phyloP scores from a whole-genome alignment of 2,888 invertebrate species.

The Physocephala rufipes region DNA sequence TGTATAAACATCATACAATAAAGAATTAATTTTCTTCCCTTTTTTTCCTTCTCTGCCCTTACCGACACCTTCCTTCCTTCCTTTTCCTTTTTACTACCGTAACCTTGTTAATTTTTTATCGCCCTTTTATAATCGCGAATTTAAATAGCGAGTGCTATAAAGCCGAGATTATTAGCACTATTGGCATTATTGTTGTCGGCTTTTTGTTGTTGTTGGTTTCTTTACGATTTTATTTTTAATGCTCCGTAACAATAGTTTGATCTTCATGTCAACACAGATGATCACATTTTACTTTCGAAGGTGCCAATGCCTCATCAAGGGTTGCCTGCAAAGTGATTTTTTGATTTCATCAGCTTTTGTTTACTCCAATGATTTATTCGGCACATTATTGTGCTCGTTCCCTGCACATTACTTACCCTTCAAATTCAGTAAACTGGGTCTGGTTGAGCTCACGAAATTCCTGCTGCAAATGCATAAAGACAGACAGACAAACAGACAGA shows the following conservation, averaged over 20 bases:
- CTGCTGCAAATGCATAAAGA: no score
- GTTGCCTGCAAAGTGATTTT: neutral
- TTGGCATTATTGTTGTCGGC: conserved; percentile 19
- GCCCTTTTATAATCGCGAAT: no score
- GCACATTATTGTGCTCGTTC: conserved; percentile 13
- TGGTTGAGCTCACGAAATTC: conserved; percentile 33
- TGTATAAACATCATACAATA: no score
- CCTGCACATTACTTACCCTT: conserved; percentile 7
- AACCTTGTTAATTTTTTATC: no score
- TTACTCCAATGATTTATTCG: conserved; percentile 36
- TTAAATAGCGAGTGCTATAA: no score
- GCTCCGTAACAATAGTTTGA: conserved; percentile 53
- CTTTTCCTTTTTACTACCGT: no score
- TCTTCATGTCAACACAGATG: conserved; percentile 66
- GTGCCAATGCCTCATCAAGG: neutral
- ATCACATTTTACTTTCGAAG: conserved; percentile 59
- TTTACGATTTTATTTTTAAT: conserved; percentile 24
- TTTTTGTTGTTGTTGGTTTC: no score
- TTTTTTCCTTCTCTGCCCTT: no score
- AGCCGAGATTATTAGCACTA: neutral
- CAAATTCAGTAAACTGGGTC: no score
- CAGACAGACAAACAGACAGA: no score
- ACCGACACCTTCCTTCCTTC: no score
- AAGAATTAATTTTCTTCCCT: no score
- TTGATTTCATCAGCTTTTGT: conserved; percentile 14